phyloP scores from a whole-genome alignment of 2,797 vertebrate species.

The Cryptoprocta ferox region DNA sequence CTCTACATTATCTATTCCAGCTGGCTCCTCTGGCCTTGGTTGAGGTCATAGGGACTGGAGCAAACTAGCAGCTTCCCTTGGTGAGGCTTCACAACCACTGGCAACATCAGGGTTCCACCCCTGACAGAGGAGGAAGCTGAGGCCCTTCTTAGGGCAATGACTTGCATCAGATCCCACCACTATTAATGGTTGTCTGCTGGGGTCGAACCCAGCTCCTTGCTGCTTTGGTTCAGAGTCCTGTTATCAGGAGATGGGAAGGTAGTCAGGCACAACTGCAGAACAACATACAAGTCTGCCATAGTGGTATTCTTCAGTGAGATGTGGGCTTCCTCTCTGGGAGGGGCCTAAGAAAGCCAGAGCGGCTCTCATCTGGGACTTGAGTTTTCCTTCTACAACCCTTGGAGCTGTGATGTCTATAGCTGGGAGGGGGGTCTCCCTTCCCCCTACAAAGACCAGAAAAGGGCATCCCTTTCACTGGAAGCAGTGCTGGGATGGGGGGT shows the following conservation, averaged over 20 bases:
- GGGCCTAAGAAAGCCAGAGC: background rate
- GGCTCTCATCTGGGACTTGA: background rate
- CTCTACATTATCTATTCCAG: background rate
- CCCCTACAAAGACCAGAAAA: background rate
- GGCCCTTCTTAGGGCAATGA: background rate
- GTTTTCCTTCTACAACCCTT: background rate
- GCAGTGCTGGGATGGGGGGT: background rate
- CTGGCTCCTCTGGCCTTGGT: slow-evolving; percentile 37
- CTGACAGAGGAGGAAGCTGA: background rate
- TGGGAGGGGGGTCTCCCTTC: background rate
- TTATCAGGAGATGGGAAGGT: background rate
- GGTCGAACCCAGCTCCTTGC: background rate
- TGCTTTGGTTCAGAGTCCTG: background rate
- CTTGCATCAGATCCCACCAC: background rate
- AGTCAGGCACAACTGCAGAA: background rate
- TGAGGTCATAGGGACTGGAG: slow-evolving; percentile 47
- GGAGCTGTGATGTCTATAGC: background rate
- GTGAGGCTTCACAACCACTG: background rate
- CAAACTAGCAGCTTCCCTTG: background rate
- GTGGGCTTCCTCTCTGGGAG: background rate
- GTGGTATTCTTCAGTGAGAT: background rate
- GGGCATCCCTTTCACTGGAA: background rate
- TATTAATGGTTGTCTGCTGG: background rate
- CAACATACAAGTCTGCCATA: background rate
- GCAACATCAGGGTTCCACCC: background rate